These are phyloP conservation scores for Kuschelorhynchus macadamiae DNA, from an alignment of 2,888 invertebrate genomes.

Conservation along the genomic window DNA sequence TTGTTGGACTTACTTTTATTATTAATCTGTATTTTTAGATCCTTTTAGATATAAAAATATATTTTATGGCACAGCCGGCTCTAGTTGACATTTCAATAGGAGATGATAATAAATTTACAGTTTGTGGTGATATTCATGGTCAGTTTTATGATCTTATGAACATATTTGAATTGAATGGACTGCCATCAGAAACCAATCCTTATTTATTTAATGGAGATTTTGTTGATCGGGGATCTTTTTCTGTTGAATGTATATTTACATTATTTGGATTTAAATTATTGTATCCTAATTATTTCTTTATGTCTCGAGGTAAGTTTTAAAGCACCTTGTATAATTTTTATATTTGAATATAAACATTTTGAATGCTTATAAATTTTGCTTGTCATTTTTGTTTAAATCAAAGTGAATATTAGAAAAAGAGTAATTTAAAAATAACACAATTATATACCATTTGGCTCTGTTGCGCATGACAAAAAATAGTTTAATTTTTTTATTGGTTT, in stretches of 20 bases:
- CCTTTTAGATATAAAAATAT: constrained; percentile 88
- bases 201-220: constrained; percentile 99
- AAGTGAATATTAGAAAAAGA: too few species aligned
- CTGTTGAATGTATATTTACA: constrained; percentile 98
- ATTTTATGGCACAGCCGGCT: constrained; percentile 87
- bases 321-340: background rate
- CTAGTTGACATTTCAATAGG: constrained; percentile 91
- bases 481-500: too few species aligned
- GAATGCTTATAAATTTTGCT: too few species aligned
- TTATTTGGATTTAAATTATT: constrained; percentile 96
- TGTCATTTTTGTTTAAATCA: too few species aligned
- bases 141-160: constrained; percentile 99
- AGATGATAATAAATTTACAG: constrained; percentile 92
- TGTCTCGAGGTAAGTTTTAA: constrained; percentile 94
- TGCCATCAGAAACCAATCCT: constrained; percentile 95
- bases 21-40: constrained; percentile 83
- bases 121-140: constrained; percentile 99
- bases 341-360: background rate
- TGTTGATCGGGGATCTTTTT: constrained; percentile 99
- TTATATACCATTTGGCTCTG: too few species aligned
- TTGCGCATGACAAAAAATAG: too few species aligned
- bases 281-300: constrained; percentile 96
- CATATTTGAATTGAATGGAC: constrained; percentile 96
- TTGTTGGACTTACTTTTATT: too few species aligned
- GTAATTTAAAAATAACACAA: too few species aligned